Conservation (phyloP, 2,113 vertebrate species). For the Nestor notabilis region DNA sequence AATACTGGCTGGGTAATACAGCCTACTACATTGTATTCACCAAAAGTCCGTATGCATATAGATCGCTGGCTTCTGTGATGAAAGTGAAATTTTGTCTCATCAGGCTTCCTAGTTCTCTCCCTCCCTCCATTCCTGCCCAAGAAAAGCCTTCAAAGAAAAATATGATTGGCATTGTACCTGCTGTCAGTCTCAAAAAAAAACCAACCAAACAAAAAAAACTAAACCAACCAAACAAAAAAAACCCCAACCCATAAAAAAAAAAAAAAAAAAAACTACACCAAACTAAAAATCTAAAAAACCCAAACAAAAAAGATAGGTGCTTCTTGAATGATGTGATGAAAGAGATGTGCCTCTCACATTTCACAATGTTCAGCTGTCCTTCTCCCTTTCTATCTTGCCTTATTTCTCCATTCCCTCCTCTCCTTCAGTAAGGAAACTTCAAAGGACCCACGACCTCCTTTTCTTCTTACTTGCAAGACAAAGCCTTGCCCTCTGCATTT, state of each 20-base stretch:
- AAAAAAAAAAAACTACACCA: background rate
- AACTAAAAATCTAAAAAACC: background rate
- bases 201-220: background rate
- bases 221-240: background rate
- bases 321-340: background rate
- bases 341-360: background rate
- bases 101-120: background rate
- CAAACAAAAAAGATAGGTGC: background rate
- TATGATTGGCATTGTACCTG: background rate
- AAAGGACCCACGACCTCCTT: slow-evolving; percentile 29
- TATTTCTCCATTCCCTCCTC: background rate
- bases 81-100: slow-evolving; percentile 20
- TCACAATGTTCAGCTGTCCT: background rate
- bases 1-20: background rate
- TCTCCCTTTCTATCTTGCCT: background rate
- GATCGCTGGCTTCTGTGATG: background rate
- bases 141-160: background rate
- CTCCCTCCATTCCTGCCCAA: background rate
- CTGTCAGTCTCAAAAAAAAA: background rate
- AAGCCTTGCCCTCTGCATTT: background rate
- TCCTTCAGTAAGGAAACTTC: slow-evolving; percentile 30
- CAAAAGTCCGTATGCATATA: background rate
- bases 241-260: background rate
- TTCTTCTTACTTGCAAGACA: background rate
- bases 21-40: background rate